phyloP scores from a whole-genome alignment of 2,797 vertebrate genomes.

The Lutra lutra region DNA sequence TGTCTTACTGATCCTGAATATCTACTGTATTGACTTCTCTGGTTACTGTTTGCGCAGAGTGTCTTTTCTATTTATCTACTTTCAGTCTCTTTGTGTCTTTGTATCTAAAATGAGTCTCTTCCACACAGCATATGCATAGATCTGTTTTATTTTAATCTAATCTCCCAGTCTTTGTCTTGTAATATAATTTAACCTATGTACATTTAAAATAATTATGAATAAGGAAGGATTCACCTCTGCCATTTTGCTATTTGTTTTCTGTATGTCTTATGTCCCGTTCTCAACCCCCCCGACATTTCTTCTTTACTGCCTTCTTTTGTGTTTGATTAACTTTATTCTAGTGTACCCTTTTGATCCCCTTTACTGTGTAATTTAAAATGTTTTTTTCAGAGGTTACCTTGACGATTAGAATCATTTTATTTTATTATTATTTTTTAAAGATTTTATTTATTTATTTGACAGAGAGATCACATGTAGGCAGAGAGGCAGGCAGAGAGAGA shows the following conservation, averaged over 20 bases:
- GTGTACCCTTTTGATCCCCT: neutral
- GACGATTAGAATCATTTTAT: neutral
- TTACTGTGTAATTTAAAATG: neutral
- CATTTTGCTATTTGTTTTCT: neutral
- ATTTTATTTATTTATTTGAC: too few species aligned
- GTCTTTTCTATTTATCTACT: neutral
- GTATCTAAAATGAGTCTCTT: neutral
- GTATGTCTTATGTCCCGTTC: neutral
- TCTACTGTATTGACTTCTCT: neutral
- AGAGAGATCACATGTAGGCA: too few species aligned
- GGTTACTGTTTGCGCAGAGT: neutral
- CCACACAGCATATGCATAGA: neutral
- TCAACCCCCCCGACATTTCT: neutral
- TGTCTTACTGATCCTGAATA: neutral
- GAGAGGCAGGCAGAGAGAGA: too few species aligned
- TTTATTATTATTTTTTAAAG: too few species aligned
- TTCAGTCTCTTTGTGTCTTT: neutral
- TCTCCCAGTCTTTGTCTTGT: neutral
- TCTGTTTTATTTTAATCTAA: neutral
- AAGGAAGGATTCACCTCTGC: neutral
- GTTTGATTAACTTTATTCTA: neutral
- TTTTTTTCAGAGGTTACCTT: neutral
- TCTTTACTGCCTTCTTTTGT: neutral
- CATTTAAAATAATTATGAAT: neutral
- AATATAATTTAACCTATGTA: neutral